phyloP scores from a whole-genome alignment of 2,797 vertebrate species.

The Gallirallus australis region DNA sequence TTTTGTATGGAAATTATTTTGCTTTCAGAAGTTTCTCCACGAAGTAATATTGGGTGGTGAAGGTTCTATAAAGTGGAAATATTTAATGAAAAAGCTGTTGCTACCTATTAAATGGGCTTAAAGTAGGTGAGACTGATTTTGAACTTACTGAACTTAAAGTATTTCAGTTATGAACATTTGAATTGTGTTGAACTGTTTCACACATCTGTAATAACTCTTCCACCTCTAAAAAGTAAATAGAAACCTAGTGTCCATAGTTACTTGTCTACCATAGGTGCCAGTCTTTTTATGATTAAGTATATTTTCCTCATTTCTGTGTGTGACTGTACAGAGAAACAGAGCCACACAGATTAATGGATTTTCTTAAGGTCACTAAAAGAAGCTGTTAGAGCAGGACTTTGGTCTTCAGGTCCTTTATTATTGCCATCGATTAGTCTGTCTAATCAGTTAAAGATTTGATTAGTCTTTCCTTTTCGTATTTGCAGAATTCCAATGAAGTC shows the following conservation, averaged over 20 bases:
- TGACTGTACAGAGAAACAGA: background rate
- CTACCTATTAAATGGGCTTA: background rate
- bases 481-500: background rate
- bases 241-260: background rate
- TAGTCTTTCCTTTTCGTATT: background rate
- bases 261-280: background rate
- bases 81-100: slow-evolving; percentile 1
- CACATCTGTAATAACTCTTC: background rate
- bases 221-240: background rate
- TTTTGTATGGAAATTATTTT: background rate
- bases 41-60: background rate
- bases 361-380: background rate
- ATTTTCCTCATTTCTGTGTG: background rate
- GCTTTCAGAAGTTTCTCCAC: background rate
- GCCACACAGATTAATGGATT: background rate
- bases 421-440: background rate
- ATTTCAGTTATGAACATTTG: background rate
- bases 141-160: background rate
- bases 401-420: background rate
- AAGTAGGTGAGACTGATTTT: background rate
- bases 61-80: background rate
- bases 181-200: background rate
- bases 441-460: background rate
- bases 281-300: background rate
- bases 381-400: background rate